Percentiles rank a stretch among this genome's conserved stretches.
Conservation (phyloP, 2,888 invertebrate genomes). For the Phalera bucephala region DNA sequence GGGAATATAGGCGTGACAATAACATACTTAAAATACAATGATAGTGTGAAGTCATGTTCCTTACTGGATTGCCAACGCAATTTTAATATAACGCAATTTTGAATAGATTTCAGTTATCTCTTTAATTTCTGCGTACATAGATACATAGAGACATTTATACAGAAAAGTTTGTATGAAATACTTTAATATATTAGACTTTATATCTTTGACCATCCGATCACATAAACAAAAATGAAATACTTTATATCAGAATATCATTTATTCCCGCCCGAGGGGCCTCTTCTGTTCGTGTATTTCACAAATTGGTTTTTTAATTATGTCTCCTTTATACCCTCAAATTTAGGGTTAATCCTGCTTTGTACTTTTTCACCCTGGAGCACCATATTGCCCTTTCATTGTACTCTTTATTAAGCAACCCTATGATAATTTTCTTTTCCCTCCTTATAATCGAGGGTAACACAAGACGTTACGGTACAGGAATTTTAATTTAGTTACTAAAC, state of each 20-base stretch:
- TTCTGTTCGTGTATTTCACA: slow-evolving; percentile 33
- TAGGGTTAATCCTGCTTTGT: slow-evolving; percentile 50
- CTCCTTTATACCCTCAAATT: slow-evolving; percentile 56
- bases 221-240: too few species aligned
- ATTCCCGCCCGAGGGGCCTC: slow-evolving; percentile 32
- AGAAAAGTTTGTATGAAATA: too few species aligned
- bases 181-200: too few species aligned
- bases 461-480: slow-evolving; percentile 26
- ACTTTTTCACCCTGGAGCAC: slow-evolving; percentile 38
- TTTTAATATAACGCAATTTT: too few species aligned
- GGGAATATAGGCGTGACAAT: too few species aligned
- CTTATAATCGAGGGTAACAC: slow-evolving; percentile 40
- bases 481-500: slow-evolving; percentile 34
- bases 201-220: too few species aligned
- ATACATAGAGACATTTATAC: too few species aligned
- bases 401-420: slow-evolving; percentile 47
- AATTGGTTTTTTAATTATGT: slow-evolving; percentile 71
- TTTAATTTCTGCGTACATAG: too few species aligned
- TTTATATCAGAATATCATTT: slow-evolving; percentile 10
- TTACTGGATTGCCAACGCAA: too few species aligned
- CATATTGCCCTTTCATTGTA: slow-evolving; percentile 48
- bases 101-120: too few species aligned
- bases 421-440: slow-evolving; percentile 38
- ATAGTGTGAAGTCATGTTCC: too few species aligned
- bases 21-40: too few species aligned